These are phyloP conservation scores for Eurystomus gularis DNA, from an alignment of 2,113 vertebrate species.

Conservation along the genomic window DNA sequence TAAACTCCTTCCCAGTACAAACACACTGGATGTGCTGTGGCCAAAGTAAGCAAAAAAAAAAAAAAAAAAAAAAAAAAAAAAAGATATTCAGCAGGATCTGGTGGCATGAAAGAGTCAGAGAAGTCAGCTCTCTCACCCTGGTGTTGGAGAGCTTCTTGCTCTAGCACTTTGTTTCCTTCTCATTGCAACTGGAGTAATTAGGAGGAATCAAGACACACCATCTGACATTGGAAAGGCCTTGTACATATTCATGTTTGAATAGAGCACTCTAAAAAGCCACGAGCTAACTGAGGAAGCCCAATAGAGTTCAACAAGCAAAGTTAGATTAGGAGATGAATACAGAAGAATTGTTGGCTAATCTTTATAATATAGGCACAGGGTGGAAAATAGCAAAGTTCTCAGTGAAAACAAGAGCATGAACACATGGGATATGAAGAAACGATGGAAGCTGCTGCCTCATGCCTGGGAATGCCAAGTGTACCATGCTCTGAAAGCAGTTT, in stretches of 20 bases:
- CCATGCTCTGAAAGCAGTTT: not conserved
- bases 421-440: fast-evolving
- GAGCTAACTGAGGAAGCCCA: not conserved
- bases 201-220: not conserved
- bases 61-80: not conserved
- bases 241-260: not conserved
- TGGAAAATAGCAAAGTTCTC: not conserved
- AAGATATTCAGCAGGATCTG: not conserved
- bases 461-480: not conserved
- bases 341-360: not conserved
- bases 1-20: not conserved
- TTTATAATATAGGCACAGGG: fast-evolving
- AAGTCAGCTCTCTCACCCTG: not conserved
- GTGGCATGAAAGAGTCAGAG: not conserved
- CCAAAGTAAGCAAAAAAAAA: not conserved
- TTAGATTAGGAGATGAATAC: not conserved
- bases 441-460: not conserved
- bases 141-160: not conserved
- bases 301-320: not conserved
- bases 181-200: not conserved
- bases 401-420: not conserved
- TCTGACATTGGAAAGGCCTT: not conserved
- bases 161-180: not conserved
- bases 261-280: not conserved
- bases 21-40: not conserved